Conservation (phyloP, 2,113 vertebrate species). For the Halichoeres trimaculatus region DNA sequence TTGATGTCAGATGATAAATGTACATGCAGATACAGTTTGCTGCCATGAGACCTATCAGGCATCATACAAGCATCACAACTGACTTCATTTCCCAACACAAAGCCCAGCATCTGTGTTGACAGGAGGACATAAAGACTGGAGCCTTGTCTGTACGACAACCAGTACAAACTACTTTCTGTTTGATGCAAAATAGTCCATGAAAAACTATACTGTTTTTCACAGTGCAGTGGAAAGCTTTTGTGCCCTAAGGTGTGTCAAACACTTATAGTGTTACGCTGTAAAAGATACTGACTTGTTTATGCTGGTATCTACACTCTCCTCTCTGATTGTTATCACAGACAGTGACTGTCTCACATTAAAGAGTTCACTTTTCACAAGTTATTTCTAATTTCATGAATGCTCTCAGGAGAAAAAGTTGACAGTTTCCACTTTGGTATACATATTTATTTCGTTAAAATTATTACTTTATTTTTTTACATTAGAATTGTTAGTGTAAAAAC, state of each 20-base stretch:
- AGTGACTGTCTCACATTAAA: background rate
- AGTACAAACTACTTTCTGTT: background rate
- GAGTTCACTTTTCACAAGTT: background rate
- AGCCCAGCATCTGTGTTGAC: background rate
- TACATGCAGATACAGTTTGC: background rate
- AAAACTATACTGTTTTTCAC: conserved; percentile 9
- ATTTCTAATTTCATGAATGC: too few relatives aligned
- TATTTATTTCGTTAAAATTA: too few relatives aligned
- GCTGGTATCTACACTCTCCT: conserved; percentile 21
- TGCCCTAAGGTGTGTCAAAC: background rate
- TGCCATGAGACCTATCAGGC: background rate
- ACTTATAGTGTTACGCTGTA: conserved; percentile 12
- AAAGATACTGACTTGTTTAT: conserved; percentile 30
- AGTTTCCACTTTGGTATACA: too few relatives aligned
- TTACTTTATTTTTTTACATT: too few relatives aligned
- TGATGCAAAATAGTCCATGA: background rate
- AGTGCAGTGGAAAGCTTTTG: conserved; percentile 14
- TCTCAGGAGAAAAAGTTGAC: too few relatives aligned
- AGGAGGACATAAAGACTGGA: background rate
- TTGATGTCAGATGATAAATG: conserved; percentile 47
- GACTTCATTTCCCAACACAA: background rate
- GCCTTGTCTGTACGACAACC: background rate
- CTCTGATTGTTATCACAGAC: background rate
- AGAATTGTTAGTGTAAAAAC: too few relatives aligned
- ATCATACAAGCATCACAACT: background rate